These are phyloP conservation scores for Motacilla alba DNA, from an alignment of 2,113 vertebrate genomes.

Conservation along the genomic window DNA sequence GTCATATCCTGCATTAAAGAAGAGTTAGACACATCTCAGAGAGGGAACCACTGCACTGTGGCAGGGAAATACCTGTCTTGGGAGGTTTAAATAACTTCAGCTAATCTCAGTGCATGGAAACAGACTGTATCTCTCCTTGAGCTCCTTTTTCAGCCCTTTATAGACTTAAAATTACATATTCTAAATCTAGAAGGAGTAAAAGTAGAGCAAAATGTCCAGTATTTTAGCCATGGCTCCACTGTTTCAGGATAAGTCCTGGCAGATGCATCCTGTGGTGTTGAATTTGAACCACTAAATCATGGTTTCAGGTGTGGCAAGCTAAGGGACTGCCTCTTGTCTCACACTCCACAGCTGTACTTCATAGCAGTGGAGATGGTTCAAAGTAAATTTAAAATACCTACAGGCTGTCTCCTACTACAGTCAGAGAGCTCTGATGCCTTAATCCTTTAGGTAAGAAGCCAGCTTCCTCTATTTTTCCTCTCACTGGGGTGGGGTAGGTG, in stretches of 20 bases:
- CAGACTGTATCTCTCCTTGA: background rate
- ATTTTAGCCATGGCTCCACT: background rate
- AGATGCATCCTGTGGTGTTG: background rate
- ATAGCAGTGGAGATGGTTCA: background rate
- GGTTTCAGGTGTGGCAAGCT: background rate
- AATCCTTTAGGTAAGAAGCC: background rate
- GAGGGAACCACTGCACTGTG: background rate
- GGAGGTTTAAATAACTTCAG: background rate
- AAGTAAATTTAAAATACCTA: background rate
- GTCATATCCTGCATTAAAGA: background rate
- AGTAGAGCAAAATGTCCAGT: background rate
- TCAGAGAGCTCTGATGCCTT: background rate
- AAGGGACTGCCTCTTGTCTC: background rate
- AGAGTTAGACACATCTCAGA: background rate
- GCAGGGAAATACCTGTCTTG: background rate
- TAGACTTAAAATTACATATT: background rate
- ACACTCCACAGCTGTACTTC: background rate
- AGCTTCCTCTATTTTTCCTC: background rate
- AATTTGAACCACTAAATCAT: background rate
- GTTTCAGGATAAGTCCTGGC: background rate
- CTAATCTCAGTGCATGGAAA: background rate
- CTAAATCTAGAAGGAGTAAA: background rate
- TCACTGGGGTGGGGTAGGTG: background rate
- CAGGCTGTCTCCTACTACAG: background rate
- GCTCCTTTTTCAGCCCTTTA: background rate